Percentiles rank a stretch among this genome's conserved stretches.
Conservation (phyloP, 2,888 invertebrate genomes). For the Esperia sulphurella region DNA sequence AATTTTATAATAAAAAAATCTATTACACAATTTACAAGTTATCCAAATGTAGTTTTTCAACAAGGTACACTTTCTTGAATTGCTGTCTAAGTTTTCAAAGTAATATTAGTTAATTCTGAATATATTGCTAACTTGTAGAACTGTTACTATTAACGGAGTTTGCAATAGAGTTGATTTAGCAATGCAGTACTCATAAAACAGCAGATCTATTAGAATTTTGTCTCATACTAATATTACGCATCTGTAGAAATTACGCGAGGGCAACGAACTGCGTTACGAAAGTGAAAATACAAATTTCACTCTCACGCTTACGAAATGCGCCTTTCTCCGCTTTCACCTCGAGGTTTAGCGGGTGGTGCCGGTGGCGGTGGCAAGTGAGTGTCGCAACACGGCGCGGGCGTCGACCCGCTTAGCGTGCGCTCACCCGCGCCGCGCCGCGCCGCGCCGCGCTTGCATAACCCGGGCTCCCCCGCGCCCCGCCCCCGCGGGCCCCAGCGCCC, state of each 20-base stretch:
- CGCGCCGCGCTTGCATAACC: conserved; percentile 80
- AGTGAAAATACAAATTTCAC: conserved; percentile 78
- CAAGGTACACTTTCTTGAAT: too few relatives aligned
- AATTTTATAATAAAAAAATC: too few relatives aligned
- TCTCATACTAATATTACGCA: conserved; percentile 14
- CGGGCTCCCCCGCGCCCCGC: conserved; percentile 16
- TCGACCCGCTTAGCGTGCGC: conserved; percentile 84
- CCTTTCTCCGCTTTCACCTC: conserved; percentile 78
- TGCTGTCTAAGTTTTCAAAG: too few relatives aligned
- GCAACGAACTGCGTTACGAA: conserved; percentile 65
- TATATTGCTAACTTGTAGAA: too few relatives aligned
- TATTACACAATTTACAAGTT: too few relatives aligned
- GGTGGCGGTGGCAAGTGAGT: conserved; percentile 32
- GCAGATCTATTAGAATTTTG: too few relatives aligned
- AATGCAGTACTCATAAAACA: too few relatives aligned
- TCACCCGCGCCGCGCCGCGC: conserved; percentile 54
- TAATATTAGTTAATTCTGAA: too few relatives aligned
- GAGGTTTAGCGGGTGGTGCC: conserved; percentile 22
- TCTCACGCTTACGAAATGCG: conserved; percentile 75
- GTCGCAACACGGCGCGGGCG: conserved; percentile 77
- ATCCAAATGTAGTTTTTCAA: too few relatives aligned
- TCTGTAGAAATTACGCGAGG: conserved; percentile 30
- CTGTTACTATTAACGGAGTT: too few relatives aligned
- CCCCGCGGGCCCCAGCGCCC: conserved; percentile 19
- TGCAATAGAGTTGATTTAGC: too few relatives aligned